These are phyloP conservation scores for Agapornis roseicollis DNA, from an alignment of 2,113 vertebrate species.

Conservation along the genomic window DNA sequence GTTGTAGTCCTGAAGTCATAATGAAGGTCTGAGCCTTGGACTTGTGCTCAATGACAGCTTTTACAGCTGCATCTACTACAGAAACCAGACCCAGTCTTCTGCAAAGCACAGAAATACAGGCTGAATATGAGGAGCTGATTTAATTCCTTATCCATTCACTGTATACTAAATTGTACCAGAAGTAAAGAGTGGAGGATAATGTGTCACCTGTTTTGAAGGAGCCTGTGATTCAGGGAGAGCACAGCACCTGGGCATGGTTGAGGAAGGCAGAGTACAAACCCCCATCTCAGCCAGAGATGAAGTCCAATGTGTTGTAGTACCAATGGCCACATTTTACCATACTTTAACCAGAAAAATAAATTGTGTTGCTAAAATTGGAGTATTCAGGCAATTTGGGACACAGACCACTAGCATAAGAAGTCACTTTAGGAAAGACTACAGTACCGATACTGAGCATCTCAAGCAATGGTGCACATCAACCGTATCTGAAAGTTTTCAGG, in stretches of 20 bases:
- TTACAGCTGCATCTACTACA: neutral
- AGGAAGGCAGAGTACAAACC: neutral
- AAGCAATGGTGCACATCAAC: neutral
- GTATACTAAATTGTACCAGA: fast-evolving
- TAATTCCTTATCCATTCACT: neutral
- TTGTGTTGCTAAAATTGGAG: neutral
- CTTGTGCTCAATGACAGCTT: neutral
- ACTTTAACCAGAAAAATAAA: neutral
- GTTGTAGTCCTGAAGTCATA: neutral
- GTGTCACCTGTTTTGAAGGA: neutral
- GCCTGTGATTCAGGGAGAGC: neutral
- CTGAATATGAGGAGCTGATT: neutral
- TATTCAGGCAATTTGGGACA: neutral
- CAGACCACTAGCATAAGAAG: neutral
- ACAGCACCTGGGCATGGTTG: fast-evolving
- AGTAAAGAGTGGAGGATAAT: neutral
- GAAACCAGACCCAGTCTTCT: neutral
- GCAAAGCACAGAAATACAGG: neutral
- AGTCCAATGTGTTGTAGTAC: neutral
- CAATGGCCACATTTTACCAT: neutral
- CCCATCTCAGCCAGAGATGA: neutral
- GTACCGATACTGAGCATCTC: neutral
- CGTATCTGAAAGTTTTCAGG: neutral
- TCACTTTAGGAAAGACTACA: neutral
- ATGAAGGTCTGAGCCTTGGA: neutral